Evolutionary conservation across 2,888 invertebrate genomes (phyloP), one percentile per base, ranked within the genome.

Genomic region (Cerastis leucographa): DNA sequence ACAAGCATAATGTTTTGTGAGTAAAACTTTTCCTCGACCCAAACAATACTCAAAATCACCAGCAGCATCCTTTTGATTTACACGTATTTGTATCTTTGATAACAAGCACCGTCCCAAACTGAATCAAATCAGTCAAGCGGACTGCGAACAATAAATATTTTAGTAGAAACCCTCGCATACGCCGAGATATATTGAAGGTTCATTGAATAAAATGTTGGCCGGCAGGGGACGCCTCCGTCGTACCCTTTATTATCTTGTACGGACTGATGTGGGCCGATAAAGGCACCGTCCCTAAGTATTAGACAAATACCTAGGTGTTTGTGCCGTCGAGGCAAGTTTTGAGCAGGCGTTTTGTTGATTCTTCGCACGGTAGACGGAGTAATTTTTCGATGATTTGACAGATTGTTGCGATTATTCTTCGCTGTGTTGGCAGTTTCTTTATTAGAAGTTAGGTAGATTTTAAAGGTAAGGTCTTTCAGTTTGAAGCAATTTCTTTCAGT

Each of bases 141-240:
- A 81, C 81, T 80, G 81, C 54, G 78, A 78, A 87, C 87, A 86
- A 85, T 88, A 88, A 87, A 88, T 88, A 88, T 89, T 89, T 89
- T 76, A 88, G 81, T 71, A 75, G 81, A 72, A 78, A 35, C 76
- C 54, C 61, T 74, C 70, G 68, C 78, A 71, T 62, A 75, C 72
- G 59, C 66, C 76, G 80, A 90, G 90, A 92, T 92, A 93, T 92
- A 93, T 93, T 86, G 91, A 90, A 90, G 92, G 90, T 92, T 92
- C 92, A 94, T 94, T 94, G 94, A 94, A 94, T 94, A 93, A 93
- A 94, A 93, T 90, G 93, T 90, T 88, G 89, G 88, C 85, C 87
- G 86, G 88, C 79, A 77, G 80, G 89, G 90, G 85, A 88, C 82
- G 89, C 87, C 83, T 81, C 86, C 83, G 74, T 46, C 87, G 84